Conservation (phyloP, 1,140 invertebrate species). For the Anoplolepis gracilipes region DNA sequence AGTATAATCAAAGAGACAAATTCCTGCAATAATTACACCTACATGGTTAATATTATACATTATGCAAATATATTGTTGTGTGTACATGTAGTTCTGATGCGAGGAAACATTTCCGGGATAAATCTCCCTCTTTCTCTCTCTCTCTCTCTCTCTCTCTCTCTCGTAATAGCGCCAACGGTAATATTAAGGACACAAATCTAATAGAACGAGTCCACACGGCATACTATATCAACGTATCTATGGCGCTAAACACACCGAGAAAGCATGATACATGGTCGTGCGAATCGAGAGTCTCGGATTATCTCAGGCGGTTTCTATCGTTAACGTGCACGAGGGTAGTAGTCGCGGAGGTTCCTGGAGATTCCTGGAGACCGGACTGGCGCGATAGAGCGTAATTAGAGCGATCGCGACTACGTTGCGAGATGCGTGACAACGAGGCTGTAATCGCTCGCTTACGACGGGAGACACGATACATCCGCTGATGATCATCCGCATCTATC, state of each 20-base stretch:
- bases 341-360: conserved; percentile 23
- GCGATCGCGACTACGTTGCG: conserved; percentile 28
- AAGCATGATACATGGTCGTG: conserved; percentile 53
- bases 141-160: not conserved
- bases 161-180: not conserved
- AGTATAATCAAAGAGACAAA: not conserved
- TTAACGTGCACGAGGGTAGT: not conserved
- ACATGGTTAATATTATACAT: conserved; percentile 3
- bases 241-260: conserved; percentile 42
- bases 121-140: conserved; percentile 3
- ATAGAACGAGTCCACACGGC: conserved; percentile 49
- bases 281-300: conserved; percentile 55
- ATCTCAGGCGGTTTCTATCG: conserved; percentile 56
- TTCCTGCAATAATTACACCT: not conserved
- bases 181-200: conserved; percentile 59
- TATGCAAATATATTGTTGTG: conserved; percentile 20
- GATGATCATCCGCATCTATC: not conserved
- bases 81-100: not conserved
- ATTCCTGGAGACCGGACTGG: not conserved
- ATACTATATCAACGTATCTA: conserved; percentile 49
- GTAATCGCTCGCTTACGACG: conserved; percentile 31
- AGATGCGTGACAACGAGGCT: conserved; percentile 35
- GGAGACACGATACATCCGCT: conserved; percentile 37
- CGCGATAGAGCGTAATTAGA: conserved; percentile 40
- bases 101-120: conserved; percentile 16